A percentile compares a stretch with the other conserved stretches of the same genome.
Evolutionary conservation across 2,888 invertebrate genomes (phyloP).

Genomic region (Chymomyza procnemis): DNA sequence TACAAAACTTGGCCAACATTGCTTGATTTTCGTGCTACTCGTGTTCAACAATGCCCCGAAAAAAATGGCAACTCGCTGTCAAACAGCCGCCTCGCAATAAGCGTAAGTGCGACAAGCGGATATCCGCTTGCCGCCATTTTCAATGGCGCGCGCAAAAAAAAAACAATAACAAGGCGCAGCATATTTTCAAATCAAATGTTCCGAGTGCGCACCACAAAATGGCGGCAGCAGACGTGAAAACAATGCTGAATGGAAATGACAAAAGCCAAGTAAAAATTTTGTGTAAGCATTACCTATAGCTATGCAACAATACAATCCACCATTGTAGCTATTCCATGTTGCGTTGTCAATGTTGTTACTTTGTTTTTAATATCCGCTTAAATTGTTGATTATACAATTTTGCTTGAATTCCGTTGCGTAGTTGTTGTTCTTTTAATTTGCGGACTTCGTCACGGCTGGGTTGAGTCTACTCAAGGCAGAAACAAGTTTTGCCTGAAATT

Average conservation of each 20-base stretch:
- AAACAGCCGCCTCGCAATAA: neutral
- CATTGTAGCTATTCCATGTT: neutral
- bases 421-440: too few species aligned
- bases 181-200: neutral
- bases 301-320: neutral
- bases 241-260: slow-evolving; percentile 38
- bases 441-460: neutral
- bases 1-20: slow-evolving; percentile 13
- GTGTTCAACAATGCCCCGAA: slow-evolving; percentile 16
- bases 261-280: slow-evolving; percentile 63
- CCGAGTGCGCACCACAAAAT: neutral
- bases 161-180: slow-evolving; percentile 39
- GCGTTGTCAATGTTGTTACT: slow-evolving; percentile 40
- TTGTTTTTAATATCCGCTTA: slow-evolving; percentile 72
- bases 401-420: slow-evolving; percentile 44
- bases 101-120: slow-evolving; percentile 61
- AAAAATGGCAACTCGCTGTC: slow-evolving; percentile 29
- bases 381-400: slow-evolving; percentile 71
- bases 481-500: neutral
- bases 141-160: slow-evolving; percentile 41
- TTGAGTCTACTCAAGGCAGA: slow-evolving; percentile 1
- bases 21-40: neutral
- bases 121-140: slow-evolving; percentile 50
- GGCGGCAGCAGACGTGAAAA: slow-evolving; percentile 9
- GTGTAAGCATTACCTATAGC: slow-evolving; percentile 27